A percentile compares a stretch with the other conserved stretches of the same genome.
Conservation (phyloP, 92 coral and sea anemone genomes). For the Scolanthus callimorphus region DNA sequence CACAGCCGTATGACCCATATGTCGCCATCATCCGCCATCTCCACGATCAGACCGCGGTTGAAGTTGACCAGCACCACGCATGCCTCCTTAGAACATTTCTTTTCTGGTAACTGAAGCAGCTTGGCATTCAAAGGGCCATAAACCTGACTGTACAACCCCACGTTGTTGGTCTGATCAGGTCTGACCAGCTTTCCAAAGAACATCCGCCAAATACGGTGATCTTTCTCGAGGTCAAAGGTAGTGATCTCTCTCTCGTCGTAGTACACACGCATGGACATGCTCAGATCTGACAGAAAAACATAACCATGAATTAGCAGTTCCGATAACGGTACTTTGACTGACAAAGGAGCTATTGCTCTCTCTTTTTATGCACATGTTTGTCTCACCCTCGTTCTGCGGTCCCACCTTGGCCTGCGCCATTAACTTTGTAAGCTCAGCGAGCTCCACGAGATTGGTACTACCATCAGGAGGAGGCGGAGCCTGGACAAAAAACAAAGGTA, state of each 20-base stretch:
- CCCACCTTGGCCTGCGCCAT: too few species aligned
- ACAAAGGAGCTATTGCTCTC: too few species aligned
- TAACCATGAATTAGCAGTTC: too few species aligned
- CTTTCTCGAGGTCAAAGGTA: conserved; percentile 18
- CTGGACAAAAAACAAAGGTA: too few species aligned
- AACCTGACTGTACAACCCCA: conserved; percentile 15
- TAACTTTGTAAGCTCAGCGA: too few species aligned
- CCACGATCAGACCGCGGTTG: conserved; percentile 53
- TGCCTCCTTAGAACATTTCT: conserved; percentile 20
- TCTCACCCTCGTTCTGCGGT: too few species aligned
- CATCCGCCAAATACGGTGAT: conserved; percentile 38
- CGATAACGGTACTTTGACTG: too few species aligned
- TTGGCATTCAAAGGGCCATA: conserved; percentile 49
- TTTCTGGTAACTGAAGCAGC: conserved; percentile 40
- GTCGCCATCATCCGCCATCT: conserved; percentile 40
- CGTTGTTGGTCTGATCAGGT: background rate
- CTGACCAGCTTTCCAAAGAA: conserved; percentile 16
- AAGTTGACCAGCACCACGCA: conserved; percentile 35
- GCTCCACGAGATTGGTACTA: too few species aligned
- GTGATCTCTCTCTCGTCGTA: conserved; percentile 20
- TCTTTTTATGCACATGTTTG: too few species aligned
- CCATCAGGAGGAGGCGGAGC: too few species aligned
- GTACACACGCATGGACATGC: conserved; percentile 24
- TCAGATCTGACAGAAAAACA: conserved; percentile 7
- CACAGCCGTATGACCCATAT: conserved; percentile 42